Conservation (phyloP, 2,797 vertebrate species). For the Sebastes umbrosus region DNA sequence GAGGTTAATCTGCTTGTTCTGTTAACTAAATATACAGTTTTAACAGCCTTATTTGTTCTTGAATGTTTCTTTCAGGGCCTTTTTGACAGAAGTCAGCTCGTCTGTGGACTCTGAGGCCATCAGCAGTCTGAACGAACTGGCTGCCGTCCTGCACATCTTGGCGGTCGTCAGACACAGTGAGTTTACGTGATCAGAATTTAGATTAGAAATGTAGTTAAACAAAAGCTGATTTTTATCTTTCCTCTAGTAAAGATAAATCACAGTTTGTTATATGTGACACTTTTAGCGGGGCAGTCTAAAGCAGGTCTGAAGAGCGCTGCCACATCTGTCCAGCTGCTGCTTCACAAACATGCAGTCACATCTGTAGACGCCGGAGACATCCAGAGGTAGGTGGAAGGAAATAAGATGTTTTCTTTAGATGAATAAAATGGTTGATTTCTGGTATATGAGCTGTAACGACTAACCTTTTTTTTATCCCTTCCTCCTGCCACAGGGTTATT, state of each 20-base stretch:
- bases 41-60: not conserved
- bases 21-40: not conserved
- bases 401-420: not conserved
- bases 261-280: not conserved
- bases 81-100: constrained; percentile 84
- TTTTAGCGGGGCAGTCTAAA: constrained; percentile 77
- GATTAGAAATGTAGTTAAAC: too few species aligned
- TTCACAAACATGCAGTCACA: constrained; percentile 76
- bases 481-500: constrained; percentile 81
- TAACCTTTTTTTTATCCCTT: constrained; percentile 29
- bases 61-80: constrained; percentile 79
- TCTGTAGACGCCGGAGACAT: constrained; percentile 68
- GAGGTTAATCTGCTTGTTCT: not conserved
- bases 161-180: constrained; percentile 84
- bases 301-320: constrained; percentile 79
- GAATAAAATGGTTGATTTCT: not conserved
- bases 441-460: not conserved
- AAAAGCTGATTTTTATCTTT: not conserved
- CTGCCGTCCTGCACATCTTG: constrained; percentile 85
- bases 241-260: not conserved
- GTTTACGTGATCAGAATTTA: constrained; percentile 34
- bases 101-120: constrained; percentile 85
- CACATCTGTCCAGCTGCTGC: constrained; percentile 79
- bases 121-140: constrained; percentile 83
- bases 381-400: constrained; percentile 80